A percentile compares a stretch with the other conserved stretches of the same genome.
Evolutionary conservation across 2,113 vertebrate species (phyloP).

Genomic region (Spilogale gracilis): DNA sequence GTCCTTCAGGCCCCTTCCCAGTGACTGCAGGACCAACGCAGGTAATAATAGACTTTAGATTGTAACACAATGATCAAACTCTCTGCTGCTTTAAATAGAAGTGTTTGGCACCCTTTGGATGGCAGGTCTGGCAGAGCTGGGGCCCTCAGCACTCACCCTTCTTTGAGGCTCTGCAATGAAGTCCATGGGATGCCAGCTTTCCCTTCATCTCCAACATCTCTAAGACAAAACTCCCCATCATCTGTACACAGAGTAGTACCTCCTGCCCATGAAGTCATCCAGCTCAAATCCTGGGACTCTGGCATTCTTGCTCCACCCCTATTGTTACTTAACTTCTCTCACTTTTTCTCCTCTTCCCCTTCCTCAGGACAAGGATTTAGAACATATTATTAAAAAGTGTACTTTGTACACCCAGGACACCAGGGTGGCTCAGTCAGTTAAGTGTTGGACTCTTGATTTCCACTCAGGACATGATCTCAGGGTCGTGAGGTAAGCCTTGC

Average conservation of each 20-base stretch:
- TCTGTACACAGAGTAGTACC: background rate
- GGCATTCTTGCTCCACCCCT: background rate
- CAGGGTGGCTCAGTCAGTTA: background rate
- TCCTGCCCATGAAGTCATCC: background rate
- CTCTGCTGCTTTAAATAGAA: slow-evolving; percentile 67
- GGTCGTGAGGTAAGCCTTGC: background rate
- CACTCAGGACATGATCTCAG: background rate
- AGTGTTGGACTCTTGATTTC: background rate
- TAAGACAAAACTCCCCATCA: background rate
- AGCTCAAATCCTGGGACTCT: background rate
- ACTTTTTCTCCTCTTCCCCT: background rate
- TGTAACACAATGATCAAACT: slow-evolving; percentile 35
- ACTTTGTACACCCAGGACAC: background rate
- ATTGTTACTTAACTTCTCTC: background rate
- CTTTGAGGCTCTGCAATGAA: background rate
- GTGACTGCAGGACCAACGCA: slow-evolving; percentile 58
- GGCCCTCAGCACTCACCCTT: background rate
- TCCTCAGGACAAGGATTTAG: background rate
- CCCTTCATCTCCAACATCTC: background rate
- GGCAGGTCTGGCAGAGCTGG: slow-evolving; percentile 23
- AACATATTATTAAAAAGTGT: background rate
- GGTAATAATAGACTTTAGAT: slow-evolving; percentile 19
- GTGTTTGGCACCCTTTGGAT: background rate
- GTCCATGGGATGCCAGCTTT: background rate
- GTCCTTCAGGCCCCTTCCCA: background rate